A percentile compares a stretch with the other conserved stretches of the same genome.
Evolutionary conservation across 2,797 vertebrate genomes (phyloP).

Genomic region (Propithecus deckenii): DNA sequence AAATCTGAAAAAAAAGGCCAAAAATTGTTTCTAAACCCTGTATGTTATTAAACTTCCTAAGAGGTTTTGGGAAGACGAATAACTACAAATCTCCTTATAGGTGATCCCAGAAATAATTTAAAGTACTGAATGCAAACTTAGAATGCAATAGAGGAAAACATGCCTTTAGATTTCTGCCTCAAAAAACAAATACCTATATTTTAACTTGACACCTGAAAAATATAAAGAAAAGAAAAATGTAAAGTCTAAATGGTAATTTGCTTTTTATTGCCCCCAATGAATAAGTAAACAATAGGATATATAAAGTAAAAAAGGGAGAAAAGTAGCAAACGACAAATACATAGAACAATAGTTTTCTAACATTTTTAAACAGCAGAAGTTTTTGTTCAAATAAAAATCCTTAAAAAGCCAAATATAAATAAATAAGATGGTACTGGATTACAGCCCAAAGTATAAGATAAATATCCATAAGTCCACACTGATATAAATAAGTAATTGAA

Average conservation of each 20-base stretch:
- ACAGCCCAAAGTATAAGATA: slow-evolving; percentile 5
- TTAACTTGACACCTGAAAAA: background rate
- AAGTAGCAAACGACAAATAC: background rate
- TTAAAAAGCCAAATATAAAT: slow-evolving; percentile 10
- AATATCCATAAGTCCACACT: background rate
- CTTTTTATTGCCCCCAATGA: background rate
- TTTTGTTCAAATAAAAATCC: slow-evolving; percentile 14
- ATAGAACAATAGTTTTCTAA: background rate
- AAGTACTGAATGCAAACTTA: background rate
- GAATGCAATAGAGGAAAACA: background rate
- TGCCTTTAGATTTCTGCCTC: background rate
- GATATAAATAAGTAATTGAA: background rate
- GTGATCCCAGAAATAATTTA: background rate
- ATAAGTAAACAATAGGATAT: background rate
- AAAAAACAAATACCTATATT: background rate
- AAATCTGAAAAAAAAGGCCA: background rate
- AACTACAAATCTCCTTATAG: background rate
- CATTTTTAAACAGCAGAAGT: background rate
- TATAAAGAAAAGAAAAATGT: background rate
- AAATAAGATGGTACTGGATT: background rate
- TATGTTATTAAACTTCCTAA: background rate
- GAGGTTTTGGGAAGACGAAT: background rate
- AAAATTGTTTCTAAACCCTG: background rate
- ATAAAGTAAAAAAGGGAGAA: background rate
- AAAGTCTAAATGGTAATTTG: background rate